Conservation (phyloP, 2,113 vertebrate species). For the Trinectes maculatus region DNA sequence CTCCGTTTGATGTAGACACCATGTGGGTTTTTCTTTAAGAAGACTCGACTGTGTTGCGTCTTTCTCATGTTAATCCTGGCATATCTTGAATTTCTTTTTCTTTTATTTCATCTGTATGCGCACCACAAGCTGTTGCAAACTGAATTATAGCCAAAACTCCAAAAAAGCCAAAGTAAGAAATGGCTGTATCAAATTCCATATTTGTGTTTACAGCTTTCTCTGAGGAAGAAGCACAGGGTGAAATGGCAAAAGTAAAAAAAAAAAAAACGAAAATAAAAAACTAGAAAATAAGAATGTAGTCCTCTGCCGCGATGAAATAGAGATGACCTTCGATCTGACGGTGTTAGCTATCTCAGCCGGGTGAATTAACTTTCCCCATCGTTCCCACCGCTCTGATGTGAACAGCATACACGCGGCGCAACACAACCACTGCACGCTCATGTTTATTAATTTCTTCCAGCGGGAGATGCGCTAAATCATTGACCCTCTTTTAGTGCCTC, state of each 20-base stretch:
- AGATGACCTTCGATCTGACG: constrained; percentile 58
- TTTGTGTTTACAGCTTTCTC: constrained; percentile 15
- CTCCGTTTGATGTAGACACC: constrained; percentile 57
- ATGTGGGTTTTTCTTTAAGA: constrained; percentile 51
- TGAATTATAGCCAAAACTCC: constrained; percentile 1
- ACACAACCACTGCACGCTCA: constrained; percentile 54
- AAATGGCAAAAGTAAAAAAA: constrained; percentile 11
- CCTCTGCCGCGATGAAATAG: constrained; percentile 38
- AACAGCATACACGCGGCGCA: constrained; percentile 35
- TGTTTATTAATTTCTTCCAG: constrained; percentile 75
- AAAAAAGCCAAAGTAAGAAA: constrained; percentile 1
- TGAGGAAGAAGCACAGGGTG: neutral
- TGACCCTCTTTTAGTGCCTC: constrained; percentile 71
- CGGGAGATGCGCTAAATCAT: constrained; percentile 67
- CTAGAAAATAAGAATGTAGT: constrained; percentile 20
- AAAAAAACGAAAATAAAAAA: constrained; percentile 1
- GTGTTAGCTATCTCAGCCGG: constrained; percentile 19
- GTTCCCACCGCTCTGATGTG: constrained; percentile 61
- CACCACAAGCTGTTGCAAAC: constrained; percentile 16
- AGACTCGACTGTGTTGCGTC: constrained; percentile 34
- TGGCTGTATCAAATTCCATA: constrained; percentile 4
- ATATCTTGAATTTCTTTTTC: neutral
- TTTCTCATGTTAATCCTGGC: constrained; percentile 26
- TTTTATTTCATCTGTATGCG: constrained; percentile 3
- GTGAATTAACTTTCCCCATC: constrained; percentile 65